These are phyloP conservation scores for Theonella swinhoei DNA, from an alignment of 37 sponge, comb jelly and placozoan species.

Conservation along the genomic window DNA sequence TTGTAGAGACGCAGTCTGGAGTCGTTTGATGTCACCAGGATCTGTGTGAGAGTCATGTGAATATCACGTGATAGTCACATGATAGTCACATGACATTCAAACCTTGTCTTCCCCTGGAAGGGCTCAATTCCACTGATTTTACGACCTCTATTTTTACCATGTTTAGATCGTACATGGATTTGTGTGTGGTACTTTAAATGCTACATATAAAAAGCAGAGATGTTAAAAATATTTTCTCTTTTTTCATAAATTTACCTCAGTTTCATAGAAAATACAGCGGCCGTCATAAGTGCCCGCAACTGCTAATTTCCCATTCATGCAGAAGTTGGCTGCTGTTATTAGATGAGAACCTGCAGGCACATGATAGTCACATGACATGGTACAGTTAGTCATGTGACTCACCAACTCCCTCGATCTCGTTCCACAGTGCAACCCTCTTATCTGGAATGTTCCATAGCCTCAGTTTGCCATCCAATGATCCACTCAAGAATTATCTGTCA, in stretches of 20 bases:
- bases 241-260: conserved; percentile 61
- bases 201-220: conserved; percentile 26
- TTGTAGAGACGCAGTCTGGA: conserved; percentile 93
- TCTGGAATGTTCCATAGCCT: conserved; percentile 97
- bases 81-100: neutral
- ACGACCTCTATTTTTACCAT: conserved; percentile 90
- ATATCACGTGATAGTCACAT: neutral
- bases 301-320: conserved; percentile 89
- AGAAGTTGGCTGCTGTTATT: conserved; percentile 96
- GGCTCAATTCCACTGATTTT: conserved; percentile 95
- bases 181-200: conserved; percentile 98
- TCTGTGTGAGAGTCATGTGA: conserved; percentile 19
- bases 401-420: conserved; percentile 93
- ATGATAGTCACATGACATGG: conserved; percentile 5
- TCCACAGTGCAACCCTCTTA: conserved; percentile 95
- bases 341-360: conserved; percentile 70
- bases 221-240: neutral
- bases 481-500: conserved; percentile 95
- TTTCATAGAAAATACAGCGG: conserved; percentile 93
- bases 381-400: conserved; percentile 9
- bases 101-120: conserved; percentile 92
- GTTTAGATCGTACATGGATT: conserved; percentile 90
- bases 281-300: conserved; percentile 97
- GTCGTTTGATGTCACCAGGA: conserved; percentile 95
- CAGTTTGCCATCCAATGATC: conserved; percentile 93